Conservation (phyloP, 2,113 vertebrate genomes). For the Phaethornis superciliosus region DNA sequence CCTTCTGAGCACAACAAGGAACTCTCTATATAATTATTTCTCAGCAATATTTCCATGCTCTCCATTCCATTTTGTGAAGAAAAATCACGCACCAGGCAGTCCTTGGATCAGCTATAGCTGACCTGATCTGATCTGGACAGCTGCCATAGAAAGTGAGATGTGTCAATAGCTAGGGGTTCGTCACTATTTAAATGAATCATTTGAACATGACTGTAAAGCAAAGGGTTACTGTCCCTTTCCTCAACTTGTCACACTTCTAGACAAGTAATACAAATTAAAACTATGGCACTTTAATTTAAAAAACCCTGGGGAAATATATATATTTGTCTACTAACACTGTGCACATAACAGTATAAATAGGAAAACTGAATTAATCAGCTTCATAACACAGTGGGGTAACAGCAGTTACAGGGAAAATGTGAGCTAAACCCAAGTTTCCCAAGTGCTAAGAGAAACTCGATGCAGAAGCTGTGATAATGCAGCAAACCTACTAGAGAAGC, state of each 20-base stretch:
- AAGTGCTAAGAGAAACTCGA: neutral
- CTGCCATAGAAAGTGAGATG: neutral
- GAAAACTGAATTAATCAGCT: neutral
- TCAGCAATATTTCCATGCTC: neutral
- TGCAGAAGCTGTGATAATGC: neutral
- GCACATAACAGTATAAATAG: neutral
- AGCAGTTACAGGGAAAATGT: neutral
- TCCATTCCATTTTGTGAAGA: neutral
- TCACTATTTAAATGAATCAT: neutral
- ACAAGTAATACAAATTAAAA: neutral
- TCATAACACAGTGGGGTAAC: neutral
- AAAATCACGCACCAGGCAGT: neutral
- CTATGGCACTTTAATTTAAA: neutral
- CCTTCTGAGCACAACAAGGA: neutral
- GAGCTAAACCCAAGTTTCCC: neutral
- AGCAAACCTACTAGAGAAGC: neutral
- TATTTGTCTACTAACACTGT: neutral
- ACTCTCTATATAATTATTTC: neutral
- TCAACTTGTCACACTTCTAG: neutral
- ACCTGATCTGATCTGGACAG: neutral
- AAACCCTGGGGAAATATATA: accelerated
- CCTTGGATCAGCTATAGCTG: neutral
- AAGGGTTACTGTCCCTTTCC: neutral
- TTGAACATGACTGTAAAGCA: neutral
- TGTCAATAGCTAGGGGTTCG: neutral